A percentile compares a stretch with the other conserved stretches of the same genome.
Conservation (phyloP, 92 coral and sea anemone species). For the Parazoanthus atlanticus region DNA sequence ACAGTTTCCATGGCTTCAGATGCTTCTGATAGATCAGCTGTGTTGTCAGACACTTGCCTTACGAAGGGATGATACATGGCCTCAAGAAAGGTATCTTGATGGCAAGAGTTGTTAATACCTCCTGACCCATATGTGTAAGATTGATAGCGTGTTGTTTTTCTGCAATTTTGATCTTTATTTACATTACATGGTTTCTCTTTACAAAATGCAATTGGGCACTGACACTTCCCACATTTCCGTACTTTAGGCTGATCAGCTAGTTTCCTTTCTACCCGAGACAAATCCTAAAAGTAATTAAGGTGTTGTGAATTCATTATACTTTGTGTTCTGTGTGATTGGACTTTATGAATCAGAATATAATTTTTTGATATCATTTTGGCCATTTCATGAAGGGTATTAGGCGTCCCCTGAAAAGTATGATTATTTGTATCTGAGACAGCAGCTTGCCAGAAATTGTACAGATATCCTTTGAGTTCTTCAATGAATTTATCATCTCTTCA, state of each 20-base stretch:
- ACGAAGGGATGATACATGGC: conserved; percentile 21
- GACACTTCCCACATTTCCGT: conserved; percentile 17
- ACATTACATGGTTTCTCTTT: conserved; percentile 16
- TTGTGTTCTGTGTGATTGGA: not conserved
- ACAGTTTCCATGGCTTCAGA: not conserved
- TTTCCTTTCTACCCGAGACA: not conserved
- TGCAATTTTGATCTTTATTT: not conserved
- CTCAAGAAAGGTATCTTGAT: conserved; percentile 36
- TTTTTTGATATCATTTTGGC: not conserved
- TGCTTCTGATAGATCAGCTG: not conserved
- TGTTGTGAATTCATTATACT: not conserved
- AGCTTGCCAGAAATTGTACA: not conserved
- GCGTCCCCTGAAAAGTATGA: too few species aligned
- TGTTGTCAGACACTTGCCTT: not conserved
- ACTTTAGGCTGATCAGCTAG: not conserved
- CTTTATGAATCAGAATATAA: not conserved
- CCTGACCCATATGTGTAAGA: too few species aligned
- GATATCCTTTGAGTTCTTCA: not conserved
- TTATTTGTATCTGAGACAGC: not conserved
- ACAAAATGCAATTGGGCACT: conserved; percentile 3
- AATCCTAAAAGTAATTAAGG: not conserved
- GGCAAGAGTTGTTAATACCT: conserved; percentile 18
- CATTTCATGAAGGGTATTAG: not conserved
- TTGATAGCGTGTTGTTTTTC: too few species aligned
- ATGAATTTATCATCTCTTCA: not conserved